Evolutionary conservation across 2,113 vertebrate species (phyloP).

Genomic region (Chauna torquata): DNA sequence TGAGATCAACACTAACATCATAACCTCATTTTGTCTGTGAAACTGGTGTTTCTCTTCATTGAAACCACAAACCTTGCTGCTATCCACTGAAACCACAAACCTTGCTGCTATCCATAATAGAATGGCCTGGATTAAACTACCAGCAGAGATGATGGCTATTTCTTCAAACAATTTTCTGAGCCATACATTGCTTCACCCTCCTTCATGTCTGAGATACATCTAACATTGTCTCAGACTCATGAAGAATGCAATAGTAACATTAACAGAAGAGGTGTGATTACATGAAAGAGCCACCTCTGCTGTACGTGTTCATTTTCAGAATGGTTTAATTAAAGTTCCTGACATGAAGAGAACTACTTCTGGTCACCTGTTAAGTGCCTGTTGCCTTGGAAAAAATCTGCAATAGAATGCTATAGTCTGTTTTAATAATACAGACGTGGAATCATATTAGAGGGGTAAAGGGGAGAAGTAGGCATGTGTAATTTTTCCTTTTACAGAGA

Average conservation of each 20-base stretch:
- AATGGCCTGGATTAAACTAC: background rate
- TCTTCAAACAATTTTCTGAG: background rate
- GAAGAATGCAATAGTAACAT: background rate
- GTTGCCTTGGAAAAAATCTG: background rate
- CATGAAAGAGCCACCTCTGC: background rate
- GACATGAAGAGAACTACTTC: conserved; percentile 55
- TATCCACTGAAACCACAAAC: background rate
- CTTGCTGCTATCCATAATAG: background rate
- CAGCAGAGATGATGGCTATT: background rate
- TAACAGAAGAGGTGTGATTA: conserved; percentile 25
- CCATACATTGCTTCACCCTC: background rate
- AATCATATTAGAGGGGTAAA: conserved; percentile 39
- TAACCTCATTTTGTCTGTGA: background rate
- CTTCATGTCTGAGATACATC: background rate
- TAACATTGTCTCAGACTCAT: background rate
- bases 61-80: background rate
- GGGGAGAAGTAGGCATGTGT: background rate
- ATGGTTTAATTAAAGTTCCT: conserved; percentile 64
- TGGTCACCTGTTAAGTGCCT: conserved; percentile 43
- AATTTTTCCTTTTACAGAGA: conserved; percentile 18
- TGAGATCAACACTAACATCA: background rate
- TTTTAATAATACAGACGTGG: conserved; percentile 38
- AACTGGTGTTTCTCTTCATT: background rate
- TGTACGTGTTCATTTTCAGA: conserved; percentile 52
- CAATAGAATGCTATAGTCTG: conserved; percentile 4